A percentile compares a stretch with the other conserved stretches of the same genome.
These are phyloP conservation scores for Notothenia rossii DNA, from an alignment of 2,113 vertebrate genomes.

Conservation along the genomic window DNA sequence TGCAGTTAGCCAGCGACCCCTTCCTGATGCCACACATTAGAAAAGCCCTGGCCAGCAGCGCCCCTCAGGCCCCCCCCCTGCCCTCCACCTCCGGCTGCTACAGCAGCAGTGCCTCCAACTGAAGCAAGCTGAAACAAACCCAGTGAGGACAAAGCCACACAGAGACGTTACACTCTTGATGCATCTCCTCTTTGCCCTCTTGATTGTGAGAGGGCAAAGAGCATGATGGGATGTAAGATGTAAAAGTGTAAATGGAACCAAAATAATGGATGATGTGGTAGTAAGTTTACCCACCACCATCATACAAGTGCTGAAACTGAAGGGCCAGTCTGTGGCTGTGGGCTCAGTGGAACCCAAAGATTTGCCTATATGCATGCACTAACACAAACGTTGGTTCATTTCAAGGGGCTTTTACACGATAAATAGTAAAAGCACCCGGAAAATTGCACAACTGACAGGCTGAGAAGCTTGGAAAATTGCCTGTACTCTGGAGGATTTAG, in stretches of 20 bases:
- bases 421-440: conserved; percentile 55
- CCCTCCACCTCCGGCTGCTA: conserved; percentile 92
- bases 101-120: conserved; percentile 94
- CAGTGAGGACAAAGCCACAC: conserved; percentile 31
- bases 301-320: conserved; percentile 43
- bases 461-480: conserved; percentile 4
- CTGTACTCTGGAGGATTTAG: conserved; percentile 42
- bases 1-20: conserved; percentile 92
- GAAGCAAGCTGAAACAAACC: conserved; percentile 63
- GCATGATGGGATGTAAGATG: conserved; percentile 30
- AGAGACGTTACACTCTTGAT: conserved; percentile 28
- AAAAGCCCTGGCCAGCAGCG: conserved; percentile 89
- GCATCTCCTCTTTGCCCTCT: conserved; percentile 36
- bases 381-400: conserved; percentile 54
- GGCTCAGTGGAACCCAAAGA: conserved; percentile 74
- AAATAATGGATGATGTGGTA: conserved; percentile 28
- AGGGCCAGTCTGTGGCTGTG: conserved; percentile 56
- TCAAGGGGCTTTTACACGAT: conserved; percentile 45
- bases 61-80: conserved; percentile 84
- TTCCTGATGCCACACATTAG: conserved; percentile 95
- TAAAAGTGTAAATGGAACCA: conserved; percentile 50
- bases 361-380: conserved; percentile 73
- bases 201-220: conserved; percentile 2
- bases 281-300: conserved; percentile 37
- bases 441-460: conserved; percentile 70